Evolutionary conservation across 2,113 vertebrate species (phyloP), one percentile per base, ranked within the genome.

Genomic region (Saccopteryx leptura): DNA sequence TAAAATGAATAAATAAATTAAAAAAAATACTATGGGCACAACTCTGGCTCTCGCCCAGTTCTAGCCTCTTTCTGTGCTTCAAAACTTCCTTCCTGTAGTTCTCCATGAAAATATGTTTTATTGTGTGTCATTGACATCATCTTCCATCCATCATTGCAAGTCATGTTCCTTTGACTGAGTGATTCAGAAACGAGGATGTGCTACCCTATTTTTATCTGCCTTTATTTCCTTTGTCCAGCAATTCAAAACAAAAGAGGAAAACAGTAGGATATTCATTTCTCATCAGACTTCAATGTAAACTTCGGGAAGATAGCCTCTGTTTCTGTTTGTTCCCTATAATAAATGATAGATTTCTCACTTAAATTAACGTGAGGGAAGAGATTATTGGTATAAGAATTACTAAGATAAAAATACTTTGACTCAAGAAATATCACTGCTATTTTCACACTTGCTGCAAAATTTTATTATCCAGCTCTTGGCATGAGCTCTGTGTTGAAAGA

Each of bases 361-460:
- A 81, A 86, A 69, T 87, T 88, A 90, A 79, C 15, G 83, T 33
- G 74, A 10, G 14, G 65, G 15, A 24, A 81, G 17, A 88, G 56
- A 80, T n/a, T 65, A 65, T 75, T 79, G 13, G 21, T 81, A 78
- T 78, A 89, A 82, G 24, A 24, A 11, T 54, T 86, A 86, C 76
- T 91, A 56, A 76, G 54, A 69, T 69, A 93, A 90, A 81, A 96
- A 39, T 21, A 60, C 15, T 80, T 75, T 18, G 11, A 66, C 54
- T 94, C 23, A 85, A 81, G 31, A 68, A 82, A 72, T 78, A 76
- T 48, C 72, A 68, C 19, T 60, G 72, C 48, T 60, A 19, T 56
- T 87, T 87, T 95, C 46, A 82, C 26, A 81, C 9, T 75, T 63
- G 9, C 18, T 87, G 11, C 48, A 89, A 54, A 82, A 61, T 69